Conservation (phyloP, 2,113 vertebrate species). For the Tautogolabrus adspersus region DNA sequence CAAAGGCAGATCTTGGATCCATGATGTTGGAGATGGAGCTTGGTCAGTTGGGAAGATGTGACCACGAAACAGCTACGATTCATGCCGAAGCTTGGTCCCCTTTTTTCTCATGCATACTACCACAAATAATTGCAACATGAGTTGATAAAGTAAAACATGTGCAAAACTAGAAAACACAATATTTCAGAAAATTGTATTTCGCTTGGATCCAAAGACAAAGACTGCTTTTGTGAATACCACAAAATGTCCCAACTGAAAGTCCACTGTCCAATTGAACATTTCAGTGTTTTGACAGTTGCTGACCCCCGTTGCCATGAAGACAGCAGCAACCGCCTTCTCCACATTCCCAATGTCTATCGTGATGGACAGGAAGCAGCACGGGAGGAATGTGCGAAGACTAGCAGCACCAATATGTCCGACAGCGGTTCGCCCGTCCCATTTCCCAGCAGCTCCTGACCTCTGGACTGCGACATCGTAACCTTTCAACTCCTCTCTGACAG, state of each 20-base stretch:
- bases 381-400: conserved; percentile 59
- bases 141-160: too few species aligned
- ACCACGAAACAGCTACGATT: too few species aligned
- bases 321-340: conserved; percentile 15
- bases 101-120: too few species aligned
- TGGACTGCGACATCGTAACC: conserved; percentile 12
- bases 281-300: conserved; percentile 61
- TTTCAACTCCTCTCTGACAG: conserved; percentile 43
- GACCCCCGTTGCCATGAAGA: conserved; percentile 57
- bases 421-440: conserved; percentile 13
- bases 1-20: too few species aligned
- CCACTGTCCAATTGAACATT: conserved; percentile 1
- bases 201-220: too few species aligned
- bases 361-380: conserved; percentile 70
- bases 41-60: too few species aligned
- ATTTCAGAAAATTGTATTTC: too few species aligned
- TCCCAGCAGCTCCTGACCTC: conserved; percentile 66
- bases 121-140: too few species aligned
- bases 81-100: too few species aligned
- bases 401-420: conserved; percentile 49
- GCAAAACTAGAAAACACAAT: too few species aligned
- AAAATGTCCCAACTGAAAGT: conserved; percentile 23
- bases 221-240: background rate
- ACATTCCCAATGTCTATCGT: conserved; percentile 50
- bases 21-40: too few species aligned